phyloP scores from a whole-genome alignment of 2,113 vertebrate genomes.

The Laterallus jamaicensis region DNA sequence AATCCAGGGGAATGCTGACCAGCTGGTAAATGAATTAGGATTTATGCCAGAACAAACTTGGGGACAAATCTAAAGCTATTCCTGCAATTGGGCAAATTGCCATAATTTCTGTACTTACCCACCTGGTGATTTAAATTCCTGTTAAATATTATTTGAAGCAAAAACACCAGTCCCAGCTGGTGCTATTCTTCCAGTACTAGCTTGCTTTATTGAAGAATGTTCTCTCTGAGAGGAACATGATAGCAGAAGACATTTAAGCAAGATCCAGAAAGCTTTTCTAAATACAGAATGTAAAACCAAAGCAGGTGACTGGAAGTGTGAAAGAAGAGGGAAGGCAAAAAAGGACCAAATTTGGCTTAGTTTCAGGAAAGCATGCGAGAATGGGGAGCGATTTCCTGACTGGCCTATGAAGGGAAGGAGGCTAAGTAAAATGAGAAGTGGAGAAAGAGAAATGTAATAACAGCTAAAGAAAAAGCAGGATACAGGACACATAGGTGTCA shows the following conservation, averaged over 20 bases:
- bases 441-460: not conserved
- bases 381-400: not conserved
- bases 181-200: not conserved
- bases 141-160: slow-evolving; percentile 7
- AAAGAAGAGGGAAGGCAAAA: not conserved
- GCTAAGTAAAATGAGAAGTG: not conserved
- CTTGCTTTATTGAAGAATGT: not conserved
- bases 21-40: slow-evolving; percentile 52
- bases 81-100: not conserved
- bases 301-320: not conserved
- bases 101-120: slow-evolving; percentile 6
- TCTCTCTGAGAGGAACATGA: not conserved
- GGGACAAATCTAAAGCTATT: slow-evolving; percentile 25
- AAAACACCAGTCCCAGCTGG: not conserved
- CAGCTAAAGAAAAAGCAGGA: not conserved
- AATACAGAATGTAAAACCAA: not conserved
- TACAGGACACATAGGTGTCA: not conserved
- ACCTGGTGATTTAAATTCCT: slow-evolving; percentile 11
- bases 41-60: slow-evolving; percentile 43
- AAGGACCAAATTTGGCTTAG: not conserved
- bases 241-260: not conserved
- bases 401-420: not conserved
- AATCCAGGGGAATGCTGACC: slow-evolving; percentile 25
- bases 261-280: not conserved
- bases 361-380: not conserved